Evolutionary conservation across 2,797 vertebrate genomes (phyloP).

Genomic region (Notolepis coatsorum): DNA sequence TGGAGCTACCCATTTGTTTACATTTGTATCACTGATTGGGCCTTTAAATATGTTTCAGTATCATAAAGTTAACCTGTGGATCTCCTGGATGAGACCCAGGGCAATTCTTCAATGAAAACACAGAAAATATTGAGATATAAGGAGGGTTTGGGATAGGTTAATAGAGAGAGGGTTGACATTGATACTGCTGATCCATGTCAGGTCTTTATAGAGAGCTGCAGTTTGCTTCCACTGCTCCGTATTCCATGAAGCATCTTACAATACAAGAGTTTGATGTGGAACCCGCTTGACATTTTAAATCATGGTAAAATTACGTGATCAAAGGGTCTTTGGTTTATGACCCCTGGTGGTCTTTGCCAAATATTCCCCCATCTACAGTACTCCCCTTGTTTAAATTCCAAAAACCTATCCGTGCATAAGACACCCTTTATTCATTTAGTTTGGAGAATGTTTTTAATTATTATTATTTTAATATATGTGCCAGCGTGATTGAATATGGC

Average conservation of each 20-base stretch:
- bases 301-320: background rate
- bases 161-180: slow-evolving; percentile 5
- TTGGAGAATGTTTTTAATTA: background rate
- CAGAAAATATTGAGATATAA: background rate
- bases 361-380: background rate
- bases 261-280: background rate
- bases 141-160: too few relatives aligned
- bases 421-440: background rate
- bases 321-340: background rate
- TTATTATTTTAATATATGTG: background rate
- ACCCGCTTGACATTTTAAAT: background rate
- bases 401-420: background rate
- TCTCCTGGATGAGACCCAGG: background rate
- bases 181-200: slow-evolving; percentile 12
- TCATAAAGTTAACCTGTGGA: background rate
- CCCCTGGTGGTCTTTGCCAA: background rate
- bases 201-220: slow-evolving; percentile 5
- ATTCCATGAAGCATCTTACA: slow-evolving; percentile 1
- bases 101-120: background rate
- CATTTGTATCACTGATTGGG: too few relatives aligned
- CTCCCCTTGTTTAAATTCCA: background rate
- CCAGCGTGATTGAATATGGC: background rate
- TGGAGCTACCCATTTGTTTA: too few relatives aligned
- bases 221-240: slow-evolving; percentile 18
- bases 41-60: too few relatives aligned